Conservation (phyloP, 2,888 invertebrate species). For the Macaria liturata region DNA sequence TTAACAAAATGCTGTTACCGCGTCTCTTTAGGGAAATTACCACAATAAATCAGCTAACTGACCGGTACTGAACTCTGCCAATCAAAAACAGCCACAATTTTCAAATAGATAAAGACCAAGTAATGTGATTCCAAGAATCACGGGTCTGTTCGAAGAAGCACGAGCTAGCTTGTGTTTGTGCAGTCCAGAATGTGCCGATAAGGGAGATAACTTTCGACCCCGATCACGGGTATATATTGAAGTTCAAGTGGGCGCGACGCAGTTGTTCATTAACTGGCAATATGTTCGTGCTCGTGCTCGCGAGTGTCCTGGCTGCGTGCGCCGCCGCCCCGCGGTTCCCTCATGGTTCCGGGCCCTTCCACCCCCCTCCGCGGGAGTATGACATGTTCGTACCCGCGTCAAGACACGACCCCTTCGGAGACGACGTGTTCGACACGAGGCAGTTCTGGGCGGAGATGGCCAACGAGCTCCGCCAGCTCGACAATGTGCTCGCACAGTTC, state of each 20-base stretch:
- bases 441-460: conserved; percentile 58
- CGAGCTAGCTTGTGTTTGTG: conserved; percentile 24
- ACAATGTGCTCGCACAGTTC: conserved; percentile 53
- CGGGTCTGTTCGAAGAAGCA: conserved; percentile 7
- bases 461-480: conserved; percentile 53
- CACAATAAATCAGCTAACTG: neutral
- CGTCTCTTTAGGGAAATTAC: neutral
- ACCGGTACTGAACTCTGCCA: neutral
- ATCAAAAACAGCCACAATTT: conserved; percentile 1
- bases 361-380: neutral
- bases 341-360: conserved; percentile 22
- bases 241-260: conserved; percentile 19
- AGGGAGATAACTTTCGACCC: conserved; percentile 57
- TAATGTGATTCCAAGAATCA: conserved; percentile 24
- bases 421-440: conserved; percentile 57
- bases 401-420: conserved; percentile 33
- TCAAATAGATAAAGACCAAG: conserved; percentile 1
- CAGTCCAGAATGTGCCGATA: conserved; percentile 53
- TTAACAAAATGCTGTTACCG: conserved; percentile 9
- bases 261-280: conserved; percentile 27
- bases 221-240: conserved; percentile 44
- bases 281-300: conserved; percentile 51
- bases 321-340: conserved; percentile 55
- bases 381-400: conserved; percentile 4
- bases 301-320: conserved; percentile 50